These are phyloP conservation scores for Cossypha heuglini DNA, from an alignment of 2,797 vertebrate species.

Conservation along the genomic window DNA sequence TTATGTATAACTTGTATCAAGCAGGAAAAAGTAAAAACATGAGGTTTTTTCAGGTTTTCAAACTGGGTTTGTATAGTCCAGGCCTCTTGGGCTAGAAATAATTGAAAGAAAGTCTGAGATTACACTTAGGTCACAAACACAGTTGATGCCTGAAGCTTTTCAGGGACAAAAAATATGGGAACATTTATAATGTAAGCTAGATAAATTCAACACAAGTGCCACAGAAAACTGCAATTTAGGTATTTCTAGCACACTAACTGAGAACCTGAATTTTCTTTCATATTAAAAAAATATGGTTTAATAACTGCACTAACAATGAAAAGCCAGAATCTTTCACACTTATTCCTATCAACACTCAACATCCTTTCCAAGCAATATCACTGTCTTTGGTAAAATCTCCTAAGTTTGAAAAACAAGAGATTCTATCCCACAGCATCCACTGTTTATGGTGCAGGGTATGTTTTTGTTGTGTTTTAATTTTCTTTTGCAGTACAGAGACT, in stretches of 20 bases:
- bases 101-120: constrained; percentile 75
- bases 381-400: background rate
- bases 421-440: background rate
- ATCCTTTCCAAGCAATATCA: background rate
- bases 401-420: background rate
- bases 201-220: constrained; percentile 35
- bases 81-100: constrained; percentile 73
- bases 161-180: constrained; percentile 51
- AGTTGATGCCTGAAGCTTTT: constrained; percentile 67
- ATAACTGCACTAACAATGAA: background rate
- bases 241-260: background rate
- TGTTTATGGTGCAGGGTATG: background rate
- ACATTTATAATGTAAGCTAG: constrained; percentile 43
- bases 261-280: background rate
- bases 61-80: constrained; percentile 58
- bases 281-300: constrained; percentile 35
- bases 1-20: constrained; percentile 40
- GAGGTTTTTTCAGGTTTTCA: constrained; percentile 49
- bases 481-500: background rate
- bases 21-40: constrained; percentile 18
- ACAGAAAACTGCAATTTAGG: background rate
- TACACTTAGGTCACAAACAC: constrained; percentile 64
- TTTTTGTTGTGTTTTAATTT: background rate
- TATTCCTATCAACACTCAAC: background rate
- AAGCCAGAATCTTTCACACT: background rate